Evolutionary conservation across 2,113 vertebrate species (phyloP).

Genomic region (Ramphastos sulfuratus): DNA sequence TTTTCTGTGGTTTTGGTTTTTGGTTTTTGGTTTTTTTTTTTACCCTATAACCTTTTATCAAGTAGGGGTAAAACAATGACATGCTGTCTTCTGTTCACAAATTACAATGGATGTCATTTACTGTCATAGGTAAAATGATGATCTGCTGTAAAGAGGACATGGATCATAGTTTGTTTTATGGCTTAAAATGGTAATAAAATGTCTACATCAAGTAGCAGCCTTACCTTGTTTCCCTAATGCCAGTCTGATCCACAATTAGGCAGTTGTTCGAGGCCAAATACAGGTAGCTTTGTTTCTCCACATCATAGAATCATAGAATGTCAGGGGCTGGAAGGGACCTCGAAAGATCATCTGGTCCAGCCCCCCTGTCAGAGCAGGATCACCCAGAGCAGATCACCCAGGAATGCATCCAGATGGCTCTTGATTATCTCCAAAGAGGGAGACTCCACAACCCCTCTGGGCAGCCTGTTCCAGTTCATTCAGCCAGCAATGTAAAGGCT

Average conservation of each 20-base stretch:
- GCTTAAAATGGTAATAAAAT: neutral
- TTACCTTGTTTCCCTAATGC: rapidly evolving
- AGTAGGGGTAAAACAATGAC: neutral
- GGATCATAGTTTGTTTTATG: neutral
- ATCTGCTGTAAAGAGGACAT: neutral
- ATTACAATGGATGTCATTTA: neutral
- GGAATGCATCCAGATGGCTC: too few species aligned
- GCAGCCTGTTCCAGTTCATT: too few species aligned
- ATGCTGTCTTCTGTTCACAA: neutral
- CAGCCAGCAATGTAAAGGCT: too few species aligned
- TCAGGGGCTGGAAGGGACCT: too few species aligned
- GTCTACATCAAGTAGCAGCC: neutral
- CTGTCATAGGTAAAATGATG: neutral
- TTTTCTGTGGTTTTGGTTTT: neutral
- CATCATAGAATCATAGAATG: too few species aligned
- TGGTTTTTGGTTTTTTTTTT: neutral
- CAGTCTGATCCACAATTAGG: neutral
- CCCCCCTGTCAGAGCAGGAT: too few species aligned
- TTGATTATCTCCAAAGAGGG: too few species aligned
- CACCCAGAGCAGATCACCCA: too few species aligned
- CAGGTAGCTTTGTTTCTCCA: neutral
- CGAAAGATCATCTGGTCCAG: too few species aligned
- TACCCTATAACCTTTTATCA: neutral
- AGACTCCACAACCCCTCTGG: too few species aligned
- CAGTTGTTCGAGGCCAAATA: neutral